A percentile compares a stretch with the other conserved stretches of the same genome.
Evolutionary conservation across 2,888 invertebrate species (phyloP).

Genomic region (Tenthredo scrophulariae): DNA sequence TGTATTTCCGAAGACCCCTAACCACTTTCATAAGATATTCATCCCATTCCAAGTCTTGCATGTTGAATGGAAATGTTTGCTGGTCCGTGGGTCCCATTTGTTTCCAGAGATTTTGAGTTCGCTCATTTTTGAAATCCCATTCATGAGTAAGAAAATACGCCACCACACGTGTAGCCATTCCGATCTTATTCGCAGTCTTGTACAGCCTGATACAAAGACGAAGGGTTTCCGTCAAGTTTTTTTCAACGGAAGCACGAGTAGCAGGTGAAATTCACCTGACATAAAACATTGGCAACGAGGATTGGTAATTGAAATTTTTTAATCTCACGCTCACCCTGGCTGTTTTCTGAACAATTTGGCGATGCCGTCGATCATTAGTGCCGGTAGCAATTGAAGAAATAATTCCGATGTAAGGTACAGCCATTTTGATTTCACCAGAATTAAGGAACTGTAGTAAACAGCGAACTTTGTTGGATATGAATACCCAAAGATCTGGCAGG

Average conservation of each 20-base stretch:
- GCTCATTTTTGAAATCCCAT: constrained; percentile 87
- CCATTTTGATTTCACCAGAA: constrained; percentile 63
- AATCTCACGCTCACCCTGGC: constrained; percentile 84
- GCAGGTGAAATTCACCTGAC: not conserved
- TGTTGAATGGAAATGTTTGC: constrained; percentile 78
- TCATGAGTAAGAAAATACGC: constrained; percentile 88
- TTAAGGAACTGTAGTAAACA: constrained; percentile 66
- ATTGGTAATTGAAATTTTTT: not conserved
- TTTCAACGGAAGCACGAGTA: not conserved
- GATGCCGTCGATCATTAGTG: constrained; percentile 86
- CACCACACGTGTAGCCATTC: constrained; percentile 79
- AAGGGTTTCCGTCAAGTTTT: not conserved
- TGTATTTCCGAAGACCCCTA: not conserved
- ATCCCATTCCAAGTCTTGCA: not conserved
- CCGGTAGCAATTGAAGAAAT: constrained; percentile 86
- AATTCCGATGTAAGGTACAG: constrained; percentile 83
- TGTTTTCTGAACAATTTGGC: constrained; percentile 83
- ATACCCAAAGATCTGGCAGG: no score
- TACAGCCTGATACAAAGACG: constrained; percentile 64
- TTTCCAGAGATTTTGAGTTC: constrained; percentile 80
- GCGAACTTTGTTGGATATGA: constrained; percentile 78
- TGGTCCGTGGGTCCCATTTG: constrained; percentile 80
- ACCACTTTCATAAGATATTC: not conserved
- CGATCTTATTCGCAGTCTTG: constrained; percentile 81
- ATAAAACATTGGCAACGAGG: not conserved